These are phyloP conservation scores for Sphenopsis melanotis DNA, from an alignment of 2,797 vertebrate species.

Conservation along the genomic window DNA sequence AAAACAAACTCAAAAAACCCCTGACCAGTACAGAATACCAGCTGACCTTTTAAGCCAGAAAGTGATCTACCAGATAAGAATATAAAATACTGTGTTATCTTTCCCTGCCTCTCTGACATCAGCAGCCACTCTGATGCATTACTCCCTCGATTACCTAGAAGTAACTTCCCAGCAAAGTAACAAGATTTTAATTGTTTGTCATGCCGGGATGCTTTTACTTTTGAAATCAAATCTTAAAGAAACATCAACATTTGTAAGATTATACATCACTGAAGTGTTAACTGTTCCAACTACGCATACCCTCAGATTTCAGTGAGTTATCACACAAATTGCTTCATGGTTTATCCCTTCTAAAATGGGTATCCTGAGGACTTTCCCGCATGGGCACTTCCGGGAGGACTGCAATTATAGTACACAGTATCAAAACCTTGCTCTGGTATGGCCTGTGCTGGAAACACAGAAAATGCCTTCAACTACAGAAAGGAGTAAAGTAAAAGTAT, in stretches of 20 bases:
- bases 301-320: background rate
- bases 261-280: background rate
- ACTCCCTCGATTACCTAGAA: background rate
- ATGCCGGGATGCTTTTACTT: background rate
- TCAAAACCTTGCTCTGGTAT: background rate
- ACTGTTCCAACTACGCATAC: background rate
- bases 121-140: background rate
- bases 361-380: rapidly evolving
- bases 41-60: slow-evolving; percentile 2
- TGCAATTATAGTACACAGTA: background rate
- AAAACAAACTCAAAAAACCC: background rate
- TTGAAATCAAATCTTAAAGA: background rate
- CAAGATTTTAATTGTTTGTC: background rate
- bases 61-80: background rate
- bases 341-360: background rate
- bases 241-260: background rate
- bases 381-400: rapidly evolving
- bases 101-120: background rate
- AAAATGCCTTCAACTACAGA: background rate
- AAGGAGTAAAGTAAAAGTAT: background rate
- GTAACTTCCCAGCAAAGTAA: background rate
- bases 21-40: background rate
- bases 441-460: background rate
- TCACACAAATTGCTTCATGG: background rate
- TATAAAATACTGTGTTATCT: background rate